Percentiles rank a stretch among this genome's conserved stretches.
These are phyloP conservation scores for Campodea augens DNA, from an alignment of 1,140 invertebrate species.

Conservation along the genomic window DNA sequence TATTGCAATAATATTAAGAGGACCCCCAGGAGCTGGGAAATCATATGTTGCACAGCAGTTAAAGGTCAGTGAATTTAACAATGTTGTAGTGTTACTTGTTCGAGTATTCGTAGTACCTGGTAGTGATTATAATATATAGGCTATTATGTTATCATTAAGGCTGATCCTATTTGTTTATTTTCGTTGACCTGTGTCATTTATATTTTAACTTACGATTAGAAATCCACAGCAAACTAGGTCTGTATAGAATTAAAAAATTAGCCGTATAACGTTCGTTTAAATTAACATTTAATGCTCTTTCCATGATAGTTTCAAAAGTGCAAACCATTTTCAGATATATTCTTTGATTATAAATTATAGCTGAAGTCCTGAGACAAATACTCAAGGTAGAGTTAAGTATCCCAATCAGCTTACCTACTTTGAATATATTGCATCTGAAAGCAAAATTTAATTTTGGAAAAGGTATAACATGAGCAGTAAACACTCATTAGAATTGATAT, in stretches of 20 bases:
- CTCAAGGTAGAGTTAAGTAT: neutral
- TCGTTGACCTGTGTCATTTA: neutral
- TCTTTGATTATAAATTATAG: neutral
- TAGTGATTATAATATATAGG: neutral
- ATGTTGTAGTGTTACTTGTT: neutral
- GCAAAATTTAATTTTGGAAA: too few species aligned
- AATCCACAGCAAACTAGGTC: neutral
- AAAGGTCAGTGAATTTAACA: constrained; percentile 37
- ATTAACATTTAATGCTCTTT: neutral
- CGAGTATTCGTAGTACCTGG: neutral
- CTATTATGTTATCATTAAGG: too few species aligned
- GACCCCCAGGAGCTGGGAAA: constrained; percentile 77
- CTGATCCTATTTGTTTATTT: neutral
- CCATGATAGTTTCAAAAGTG: neutral
- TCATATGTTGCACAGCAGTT: constrained; percentile 70
- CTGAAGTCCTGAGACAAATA: neutral
- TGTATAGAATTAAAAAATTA: neutral
- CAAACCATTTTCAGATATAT: neutral
- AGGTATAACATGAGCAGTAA: too few species aligned
- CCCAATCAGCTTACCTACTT: too few species aligned
- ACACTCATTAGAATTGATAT: too few species aligned
- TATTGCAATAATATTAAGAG: constrained; percentile 74
- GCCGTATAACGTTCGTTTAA: neutral
- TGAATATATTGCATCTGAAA: too few species aligned
- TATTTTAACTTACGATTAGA: neutral